Percentiles rank a stretch among this genome's conserved stretches.
phyloP scores from a whole-genome alignment of 2,113 vertebrate species.

The Probosciger aterrimus region DNA sequence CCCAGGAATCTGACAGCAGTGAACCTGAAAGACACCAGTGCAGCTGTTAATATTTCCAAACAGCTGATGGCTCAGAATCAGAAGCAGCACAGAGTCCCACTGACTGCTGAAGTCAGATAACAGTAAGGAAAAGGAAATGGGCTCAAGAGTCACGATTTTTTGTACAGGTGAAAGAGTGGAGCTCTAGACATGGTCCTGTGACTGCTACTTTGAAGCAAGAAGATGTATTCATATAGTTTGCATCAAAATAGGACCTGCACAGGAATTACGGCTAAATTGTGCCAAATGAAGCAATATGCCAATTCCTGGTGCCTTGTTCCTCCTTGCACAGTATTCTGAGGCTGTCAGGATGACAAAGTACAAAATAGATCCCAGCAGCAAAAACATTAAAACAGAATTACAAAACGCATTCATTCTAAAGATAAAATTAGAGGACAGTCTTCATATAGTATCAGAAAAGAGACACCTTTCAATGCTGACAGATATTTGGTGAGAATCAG shows the following conservation, averaged over 20 bases:
- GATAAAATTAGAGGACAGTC: background rate
- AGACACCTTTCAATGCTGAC: background rate
- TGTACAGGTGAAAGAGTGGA: fast-evolving
- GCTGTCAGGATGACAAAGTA: background rate
- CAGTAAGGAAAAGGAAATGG: background rate
- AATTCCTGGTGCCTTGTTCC: background rate
- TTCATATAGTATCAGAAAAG: background rate
- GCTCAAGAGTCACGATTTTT: fast-evolving
- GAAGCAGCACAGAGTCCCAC: background rate
- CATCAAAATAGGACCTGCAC: background rate
- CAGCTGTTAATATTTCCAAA: background rate
- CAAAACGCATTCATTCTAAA: background rate
- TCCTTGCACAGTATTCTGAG: background rate
- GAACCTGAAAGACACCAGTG: background rate
- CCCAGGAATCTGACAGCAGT: background rate
- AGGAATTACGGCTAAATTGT: background rate
- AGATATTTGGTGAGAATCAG: background rate
- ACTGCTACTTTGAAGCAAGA: background rate
- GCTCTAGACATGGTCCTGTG: background rate
- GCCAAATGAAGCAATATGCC: background rate
- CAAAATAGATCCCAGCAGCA: background rate
- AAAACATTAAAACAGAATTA: fast-evolving
- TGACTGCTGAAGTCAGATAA: background rate
- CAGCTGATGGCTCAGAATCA: fast-evolving
- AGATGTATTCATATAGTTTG: background rate